Evolutionary conservation across 37 sponge, comb jelly and placozoan genomes (phyloP).

Genomic region (Crambe crambe): DNA sequence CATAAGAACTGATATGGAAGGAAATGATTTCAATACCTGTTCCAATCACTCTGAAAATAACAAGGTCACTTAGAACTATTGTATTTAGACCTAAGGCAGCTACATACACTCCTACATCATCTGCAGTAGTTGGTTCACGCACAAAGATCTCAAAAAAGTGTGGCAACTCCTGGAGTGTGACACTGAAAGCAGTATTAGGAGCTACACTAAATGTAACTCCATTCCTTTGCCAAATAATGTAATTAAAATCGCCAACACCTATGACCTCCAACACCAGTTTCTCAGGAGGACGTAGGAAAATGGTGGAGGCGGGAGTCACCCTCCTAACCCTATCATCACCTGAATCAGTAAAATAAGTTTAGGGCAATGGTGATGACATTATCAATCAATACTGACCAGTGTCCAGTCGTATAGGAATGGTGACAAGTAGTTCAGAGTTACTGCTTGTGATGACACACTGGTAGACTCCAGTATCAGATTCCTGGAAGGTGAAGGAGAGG

Average conservation of each 20-base stretch:
- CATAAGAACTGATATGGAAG: not conserved
- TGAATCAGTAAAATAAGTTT: not conserved
- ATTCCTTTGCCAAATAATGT: constrained; percentile 18
- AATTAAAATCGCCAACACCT: constrained; percentile 13
- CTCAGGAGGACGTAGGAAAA: constrained; percentile 39
- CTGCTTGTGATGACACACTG: constrained; percentile 41
- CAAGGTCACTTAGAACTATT: not conserved
- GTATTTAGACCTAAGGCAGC: not conserved
- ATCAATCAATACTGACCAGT: constrained; percentile 20
- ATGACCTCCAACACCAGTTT: constrained; percentile 35
- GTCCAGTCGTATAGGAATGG: constrained; percentile 36
- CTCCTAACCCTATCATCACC: not conserved
- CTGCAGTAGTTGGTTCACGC: constrained; percentile 12
- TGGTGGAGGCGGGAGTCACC: constrained; percentile 24
- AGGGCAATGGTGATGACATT: not conserved
- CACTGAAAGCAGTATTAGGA: not conserved
- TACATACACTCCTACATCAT: constrained; percentile 22
- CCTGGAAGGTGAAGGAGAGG: constrained; percentile 10
- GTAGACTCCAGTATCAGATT: constrained; percentile 37
- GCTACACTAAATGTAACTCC: not conserved
- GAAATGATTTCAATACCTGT: constrained; percentile 6
- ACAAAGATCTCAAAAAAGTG: constrained; percentile 41
- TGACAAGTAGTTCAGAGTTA: constrained; percentile 13
- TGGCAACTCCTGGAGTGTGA: not conserved
- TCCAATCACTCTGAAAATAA: not conserved